Conservation (phyloP, 1,140 invertebrate species). For the Atta colombica region DNA sequence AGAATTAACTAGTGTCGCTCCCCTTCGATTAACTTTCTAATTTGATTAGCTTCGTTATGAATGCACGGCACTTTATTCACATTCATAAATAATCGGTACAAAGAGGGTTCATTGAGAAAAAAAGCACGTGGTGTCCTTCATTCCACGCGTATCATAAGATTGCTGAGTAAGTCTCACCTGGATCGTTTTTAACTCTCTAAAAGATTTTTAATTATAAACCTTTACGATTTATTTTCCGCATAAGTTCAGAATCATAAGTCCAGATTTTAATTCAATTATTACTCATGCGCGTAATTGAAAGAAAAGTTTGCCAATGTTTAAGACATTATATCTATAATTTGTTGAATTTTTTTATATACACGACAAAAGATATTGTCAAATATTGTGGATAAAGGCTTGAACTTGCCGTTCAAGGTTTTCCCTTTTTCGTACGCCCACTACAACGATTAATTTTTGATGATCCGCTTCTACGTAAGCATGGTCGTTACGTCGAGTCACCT, state of each 20-base stretch:
- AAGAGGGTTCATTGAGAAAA: constrained; percentile 69
- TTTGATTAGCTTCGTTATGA: constrained; percentile 35
- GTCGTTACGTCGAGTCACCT: constrained; percentile 58
- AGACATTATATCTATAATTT: neutral
- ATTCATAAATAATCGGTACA: constrained; percentile 27
- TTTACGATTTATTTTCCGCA: neutral
- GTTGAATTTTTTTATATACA: neutral
- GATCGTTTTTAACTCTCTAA: constrained; percentile 7
- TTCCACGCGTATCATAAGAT: constrained; percentile 19
- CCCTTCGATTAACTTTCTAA: constrained; percentile 32
- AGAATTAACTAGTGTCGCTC: constrained; percentile 4
- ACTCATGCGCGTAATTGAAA: neutral
- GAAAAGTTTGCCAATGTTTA: neutral
- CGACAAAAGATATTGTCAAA: neutral
- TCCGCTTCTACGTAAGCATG: constrained; percentile 47
- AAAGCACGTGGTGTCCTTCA: constrained; percentile 63
- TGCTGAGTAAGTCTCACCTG: constrained; percentile 74
- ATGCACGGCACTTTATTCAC: constrained; percentile 27
- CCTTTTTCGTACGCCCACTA: constrained; percentile 29
- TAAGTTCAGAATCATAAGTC: neutral
- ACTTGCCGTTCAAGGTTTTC: neutral
- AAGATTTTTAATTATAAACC: neutral
- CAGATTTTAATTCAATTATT: neutral
- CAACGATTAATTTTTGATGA: constrained; percentile 67
- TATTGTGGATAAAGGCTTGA: neutral